Evolutionary conservation across 1,140 invertebrate species (phyloP).

Genomic region (Ips nitidus): DNA sequence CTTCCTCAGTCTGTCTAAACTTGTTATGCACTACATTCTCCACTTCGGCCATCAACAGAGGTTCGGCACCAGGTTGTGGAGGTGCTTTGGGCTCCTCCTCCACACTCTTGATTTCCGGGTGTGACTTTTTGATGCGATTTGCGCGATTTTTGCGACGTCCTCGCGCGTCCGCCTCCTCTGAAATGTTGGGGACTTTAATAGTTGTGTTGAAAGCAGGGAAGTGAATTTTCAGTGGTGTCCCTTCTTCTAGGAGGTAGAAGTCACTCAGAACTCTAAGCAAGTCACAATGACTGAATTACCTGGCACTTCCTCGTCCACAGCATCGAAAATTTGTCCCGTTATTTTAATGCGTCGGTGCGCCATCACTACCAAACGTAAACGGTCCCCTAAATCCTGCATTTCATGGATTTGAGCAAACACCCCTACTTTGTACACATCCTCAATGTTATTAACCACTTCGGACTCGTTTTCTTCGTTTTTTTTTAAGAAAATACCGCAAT

Average conservation of each 20-base stretch:
- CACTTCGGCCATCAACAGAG: conserved; percentile 90
- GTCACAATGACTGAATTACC: conserved; percentile 23
- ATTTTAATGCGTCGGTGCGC: conserved; percentile 88
- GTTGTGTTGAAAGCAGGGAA: conserved; percentile 68
- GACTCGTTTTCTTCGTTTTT: conserved; percentile 86
- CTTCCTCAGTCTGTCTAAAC: conserved; percentile 90
- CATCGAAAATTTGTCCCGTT: conserved; percentile 74
- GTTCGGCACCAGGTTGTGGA: conserved; percentile 27
- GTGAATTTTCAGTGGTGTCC: conserved; percentile 54
- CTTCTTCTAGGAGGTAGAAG: conserved; percentile 46
- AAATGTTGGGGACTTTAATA: conserved; percentile 60
- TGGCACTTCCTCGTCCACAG: conserved; percentile 54
- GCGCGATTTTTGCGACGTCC: conserved; percentile 47
- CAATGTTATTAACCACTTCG: conserved; percentile 78
- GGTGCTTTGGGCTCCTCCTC: conserved; percentile 16
- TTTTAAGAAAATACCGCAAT: conserved; percentile 96
- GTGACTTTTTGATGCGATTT: conserved; percentile 44
- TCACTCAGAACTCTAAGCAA: background rate
- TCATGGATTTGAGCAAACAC: conserved; percentile 98
- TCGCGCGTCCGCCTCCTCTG: conserved; percentile 59
- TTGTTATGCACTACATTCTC: conserved; percentile 91
- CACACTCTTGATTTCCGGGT: conserved; percentile 27
- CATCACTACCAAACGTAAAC: conserved; percentile 89
- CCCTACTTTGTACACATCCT: conserved; percentile 89
- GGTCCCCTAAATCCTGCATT: conserved; percentile 93